Base-by-base conservation (phyloP, 2,888 invertebrate species). In the Torymus aiolomorphi region DNA sequence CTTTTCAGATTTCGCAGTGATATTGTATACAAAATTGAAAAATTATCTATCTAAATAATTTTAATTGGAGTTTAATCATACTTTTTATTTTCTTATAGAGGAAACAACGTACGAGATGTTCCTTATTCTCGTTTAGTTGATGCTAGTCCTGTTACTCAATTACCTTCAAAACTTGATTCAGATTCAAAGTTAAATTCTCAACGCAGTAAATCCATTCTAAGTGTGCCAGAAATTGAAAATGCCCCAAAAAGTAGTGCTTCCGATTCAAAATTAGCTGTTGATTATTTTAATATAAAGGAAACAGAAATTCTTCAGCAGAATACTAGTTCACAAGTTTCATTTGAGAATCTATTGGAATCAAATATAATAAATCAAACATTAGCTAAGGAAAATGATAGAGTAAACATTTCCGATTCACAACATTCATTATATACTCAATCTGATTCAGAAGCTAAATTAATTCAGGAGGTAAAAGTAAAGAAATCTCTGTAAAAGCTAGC, bases 241-340 rank as follows among this genome's bases (percentile, higher is more conserved):
- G 89, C 91, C n/a, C 94, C 95, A 0, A 96, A 97, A 87, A 96
- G 96, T 83, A 96, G 96, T 88, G 94, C 95, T 2, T 97, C 96
- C 0, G 97, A 97, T 90, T 96, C 97, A 0, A 95, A 95, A 89
- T 90, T 97, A 80, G 96, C 96, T 0, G 94, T 96, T 0, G 96
- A 95, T 88, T 95, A 94, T 88, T 95, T 94, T 80, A 91, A 92
- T 52, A 91, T 90, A 11, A 86, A 89, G 3, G 88, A 87, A 16
- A 85, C 81, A n/a, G 89, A 90, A 52, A 81, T 83, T 10, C 78
- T 86, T 18, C 87, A 88, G 80, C 88, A 89, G 62, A 87, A 82
- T 67, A 80, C 84, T 69, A 88, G 88, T 76, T 88, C 89, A 0
- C 88, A 88, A 75, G 88, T 88, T 10, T 81, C 88, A 42, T 88